A percentile compares a stretch with the other conserved stretches of the same genome.
phyloP scores from a whole-genome alignment of 2,797 vertebrate genomes.

The Enteromius anoplus region DNA sequence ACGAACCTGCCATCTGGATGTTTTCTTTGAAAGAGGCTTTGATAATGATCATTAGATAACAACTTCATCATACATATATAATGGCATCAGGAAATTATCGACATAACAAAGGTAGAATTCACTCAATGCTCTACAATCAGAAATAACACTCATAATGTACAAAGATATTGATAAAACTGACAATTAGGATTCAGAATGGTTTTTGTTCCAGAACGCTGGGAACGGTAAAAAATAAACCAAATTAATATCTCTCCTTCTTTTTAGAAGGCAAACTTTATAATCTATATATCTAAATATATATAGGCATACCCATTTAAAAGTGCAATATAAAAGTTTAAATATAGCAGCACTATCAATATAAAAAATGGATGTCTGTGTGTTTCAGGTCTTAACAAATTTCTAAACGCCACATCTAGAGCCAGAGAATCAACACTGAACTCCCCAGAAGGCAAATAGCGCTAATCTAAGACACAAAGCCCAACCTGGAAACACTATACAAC shows the following conservation, averaged over 20 bases:
- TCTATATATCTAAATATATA: neutral
- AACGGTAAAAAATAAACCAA: neutral
- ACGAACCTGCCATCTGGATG: slow-evolving; percentile 33
- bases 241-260: neutral
- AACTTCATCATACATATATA: neutral
- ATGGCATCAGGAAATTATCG: slow-evolving; percentile 17
- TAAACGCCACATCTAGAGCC: neutral
- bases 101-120: neutral
- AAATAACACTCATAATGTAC: neutral
- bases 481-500: slow-evolving; percentile 56
- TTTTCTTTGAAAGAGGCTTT: slow-evolving; percentile 34
- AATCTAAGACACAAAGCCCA: slow-evolving; percentile 37
- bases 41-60: slow-evolving; percentile 21
- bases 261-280: neutral
- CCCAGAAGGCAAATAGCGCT: slow-evolving; percentile 26
- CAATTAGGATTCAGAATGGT: neutral
- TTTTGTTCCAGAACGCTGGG: neutral
- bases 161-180: neutral
- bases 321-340: neutral
- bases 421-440: slow-evolving; percentile 19
- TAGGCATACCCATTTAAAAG: neutral
- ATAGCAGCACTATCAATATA: neutral
- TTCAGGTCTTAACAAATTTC: neutral
- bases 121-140: neutral
- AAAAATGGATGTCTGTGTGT: neutral